Percentiles rank a stretch among this genome's conserved stretches.
These are phyloP conservation scores for Apis florea DNA, from an alignment of 1,140 invertebrate species.

Conservation along the genomic window DNA sequence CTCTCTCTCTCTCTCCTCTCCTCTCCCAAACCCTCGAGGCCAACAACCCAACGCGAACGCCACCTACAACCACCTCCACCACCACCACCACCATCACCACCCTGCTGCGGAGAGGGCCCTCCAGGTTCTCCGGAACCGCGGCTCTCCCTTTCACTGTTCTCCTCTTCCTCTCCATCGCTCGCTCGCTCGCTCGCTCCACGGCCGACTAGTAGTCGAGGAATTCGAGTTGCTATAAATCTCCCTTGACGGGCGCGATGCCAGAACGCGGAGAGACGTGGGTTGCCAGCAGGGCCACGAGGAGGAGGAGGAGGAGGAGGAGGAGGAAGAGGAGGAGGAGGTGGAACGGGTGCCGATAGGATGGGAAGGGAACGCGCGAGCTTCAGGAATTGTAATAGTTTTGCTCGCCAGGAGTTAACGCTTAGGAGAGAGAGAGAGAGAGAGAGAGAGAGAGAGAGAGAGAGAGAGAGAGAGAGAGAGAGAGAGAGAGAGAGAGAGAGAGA, in stretches of 20 bases:
- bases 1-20: constrained; percentile 6
- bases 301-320: constrained; percentile 44
- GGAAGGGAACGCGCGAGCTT: constrained; percentile 65
- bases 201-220: constrained; percentile 78
- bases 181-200: constrained; percentile 67
- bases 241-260: constrained; percentile 74
- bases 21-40: constrained; percentile 45
- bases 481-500: too few relatives aligned
- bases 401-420: constrained; percentile 55
- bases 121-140: constrained; percentile 60
- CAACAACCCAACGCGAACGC: constrained; percentile 55
- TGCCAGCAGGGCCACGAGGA: constrained; percentile 61
- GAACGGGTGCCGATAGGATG: constrained; percentile 61
- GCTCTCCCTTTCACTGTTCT: constrained; percentile 43
- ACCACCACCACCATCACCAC: too few relatives aligned
- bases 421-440: too few relatives aligned
- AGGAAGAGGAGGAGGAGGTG: constrained; percentile 51
- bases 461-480: too few relatives aligned
- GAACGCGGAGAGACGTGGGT: constrained; percentile 58
- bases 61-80: constrained; percentile 53
- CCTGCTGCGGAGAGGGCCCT: constrained; percentile 40
- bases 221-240: constrained; percentile 81
- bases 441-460: too few relatives aligned
- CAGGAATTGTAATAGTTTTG: constrained; percentile 68
- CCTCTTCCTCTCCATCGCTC: constrained; percentile 31